Evolutionary conservation across 2,888 invertebrate species (phyloP).

Genomic region (Noctua janthe): DNA sequence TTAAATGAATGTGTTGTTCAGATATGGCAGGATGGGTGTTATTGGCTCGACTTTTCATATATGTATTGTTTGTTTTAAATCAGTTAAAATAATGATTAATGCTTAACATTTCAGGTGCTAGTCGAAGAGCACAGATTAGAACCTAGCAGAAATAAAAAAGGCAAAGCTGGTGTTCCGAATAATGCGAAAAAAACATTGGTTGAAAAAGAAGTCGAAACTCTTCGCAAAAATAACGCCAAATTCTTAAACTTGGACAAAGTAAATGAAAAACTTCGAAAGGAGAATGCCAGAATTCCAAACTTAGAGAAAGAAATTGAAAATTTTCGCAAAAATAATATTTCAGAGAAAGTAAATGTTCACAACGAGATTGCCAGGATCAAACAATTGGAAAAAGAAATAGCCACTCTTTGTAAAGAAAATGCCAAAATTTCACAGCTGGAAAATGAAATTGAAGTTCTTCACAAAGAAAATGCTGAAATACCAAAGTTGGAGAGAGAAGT

Average conservation of each 20-base stretch:
- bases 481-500: conserved; percentile 66
- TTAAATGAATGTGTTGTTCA: no score
- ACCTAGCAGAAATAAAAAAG: conserved; percentile 66
- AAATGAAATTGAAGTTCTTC: conserved; percentile 70
- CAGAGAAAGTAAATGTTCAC: conserved; percentile 8
- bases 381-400: conserved; percentile 69
- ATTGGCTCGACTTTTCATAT: not conserved
- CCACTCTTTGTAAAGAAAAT: conserved; percentile 60
- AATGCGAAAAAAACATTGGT: conserved; percentile 61
- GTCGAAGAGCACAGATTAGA: conserved; percentile 37
- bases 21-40: no score
- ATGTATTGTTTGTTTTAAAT: not conserved
- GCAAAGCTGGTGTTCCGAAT: conserved; percentile 55
- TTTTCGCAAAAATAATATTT: conserved; percentile 24
- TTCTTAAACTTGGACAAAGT: conserved; percentile 62
- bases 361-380: conserved; percentile 4
- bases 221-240: conserved; percentile 26
- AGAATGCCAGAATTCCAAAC: conserved; percentile 61
- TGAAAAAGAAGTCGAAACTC: conserved; percentile 37
- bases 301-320: conserved; percentile 51
- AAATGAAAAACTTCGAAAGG: conserved; percentile 68
- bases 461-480: conserved; percentile 46
- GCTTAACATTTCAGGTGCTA: conserved; percentile 30
- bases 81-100: not conserved
- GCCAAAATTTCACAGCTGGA: conserved; percentile 15